phyloP scores from a whole-genome alignment of 2,797 vertebrate genomes.

The Cirrhinus molitorella region DNA sequence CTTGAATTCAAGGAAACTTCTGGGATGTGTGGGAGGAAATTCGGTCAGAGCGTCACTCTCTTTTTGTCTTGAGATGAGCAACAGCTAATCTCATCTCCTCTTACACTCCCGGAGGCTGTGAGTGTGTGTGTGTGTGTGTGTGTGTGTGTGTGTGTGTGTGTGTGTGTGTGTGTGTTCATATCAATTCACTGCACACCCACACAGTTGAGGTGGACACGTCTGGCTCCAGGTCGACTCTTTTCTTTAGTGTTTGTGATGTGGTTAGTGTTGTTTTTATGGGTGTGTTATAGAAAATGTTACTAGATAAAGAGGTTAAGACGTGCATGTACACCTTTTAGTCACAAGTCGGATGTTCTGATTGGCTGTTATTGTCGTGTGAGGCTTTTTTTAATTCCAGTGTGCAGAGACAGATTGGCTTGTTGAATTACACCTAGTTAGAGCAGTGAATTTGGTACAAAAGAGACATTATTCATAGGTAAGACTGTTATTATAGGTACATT shows the following conservation, averaged over 20 bases:
- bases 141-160: conserved; percentile 37
- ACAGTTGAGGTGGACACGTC: conserved; percentile 38
- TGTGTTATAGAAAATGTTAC: not conserved
- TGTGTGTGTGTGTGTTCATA: conserved; percentile 15
- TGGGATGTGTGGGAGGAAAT: conserved; percentile 33
- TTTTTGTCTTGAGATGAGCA: conserved; percentile 24
- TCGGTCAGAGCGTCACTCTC: not conserved
- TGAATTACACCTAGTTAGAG: not conserved
- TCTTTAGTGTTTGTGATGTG: not conserved
- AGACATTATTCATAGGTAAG: not conserved
- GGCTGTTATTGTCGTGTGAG: not conserved
- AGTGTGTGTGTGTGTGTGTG: conserved; percentile 21
- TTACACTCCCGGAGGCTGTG: conserved; percentile 32
- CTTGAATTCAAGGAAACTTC: conserved; percentile 18
- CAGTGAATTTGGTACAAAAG: not conserved
- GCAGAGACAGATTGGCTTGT: not conserved
- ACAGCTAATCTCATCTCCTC: conserved; percentile 35
- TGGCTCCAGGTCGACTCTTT: conserved; percentile 36
- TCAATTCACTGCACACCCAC: not conserved
- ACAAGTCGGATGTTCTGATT: not conserved
- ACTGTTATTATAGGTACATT: not conserved
- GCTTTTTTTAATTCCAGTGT: not conserved
- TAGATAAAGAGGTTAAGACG: not conserved
- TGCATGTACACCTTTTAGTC: not conserved
- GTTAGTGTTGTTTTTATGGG: not conserved